phyloP scores from a whole-genome alignment of 1,140 invertebrate species.

The Drosophila subobscura region DNA sequence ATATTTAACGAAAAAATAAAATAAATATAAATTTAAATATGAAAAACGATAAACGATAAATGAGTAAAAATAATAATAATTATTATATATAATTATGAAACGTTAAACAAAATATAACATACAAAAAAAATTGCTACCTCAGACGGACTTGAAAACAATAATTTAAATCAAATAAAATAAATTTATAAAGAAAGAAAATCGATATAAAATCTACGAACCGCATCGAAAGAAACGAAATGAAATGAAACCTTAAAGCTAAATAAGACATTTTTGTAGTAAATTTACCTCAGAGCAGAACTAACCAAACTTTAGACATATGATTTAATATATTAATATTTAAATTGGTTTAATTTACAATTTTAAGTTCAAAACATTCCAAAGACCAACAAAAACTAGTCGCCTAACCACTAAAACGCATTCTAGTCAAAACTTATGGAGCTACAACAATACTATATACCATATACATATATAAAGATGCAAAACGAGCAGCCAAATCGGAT shows the following conservation, averaged over 20 bases:
- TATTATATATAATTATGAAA: constrained; percentile 48
- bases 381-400: constrained; percentile 63
- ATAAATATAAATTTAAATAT: constrained; percentile 38
- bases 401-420: constrained; percentile 49
- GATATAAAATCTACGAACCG: constrained; percentile 17
- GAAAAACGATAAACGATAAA: constrained; percentile 13
- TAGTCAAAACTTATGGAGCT: constrained; percentile 65
- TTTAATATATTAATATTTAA: constrained; percentile 18
- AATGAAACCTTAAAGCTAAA: constrained; percentile 44
- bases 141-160: constrained; percentile 82
- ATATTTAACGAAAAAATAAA: constrained; percentile 57
- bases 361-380: constrained; percentile 61
- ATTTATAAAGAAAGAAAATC: constrained; percentile 62
- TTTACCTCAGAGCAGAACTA: constrained; percentile 55
- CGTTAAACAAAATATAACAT: constrained; percentile 47
- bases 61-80: constrained; percentile 31
- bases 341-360: constrained; percentile 46
- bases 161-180: constrained; percentile 77
- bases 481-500: constrained; percentile 29
- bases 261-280: constrained; percentile 64
- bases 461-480: constrained; percentile 10
- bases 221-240: constrained; percentile 22
- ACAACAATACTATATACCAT: constrained; percentile 10
- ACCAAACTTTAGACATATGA: constrained; percentile 28
- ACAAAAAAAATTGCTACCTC: constrained; percentile 72